phyloP scores from a whole-genome alignment of 2,888 invertebrate species.

The Mimumesa dahlbomi region DNA sequence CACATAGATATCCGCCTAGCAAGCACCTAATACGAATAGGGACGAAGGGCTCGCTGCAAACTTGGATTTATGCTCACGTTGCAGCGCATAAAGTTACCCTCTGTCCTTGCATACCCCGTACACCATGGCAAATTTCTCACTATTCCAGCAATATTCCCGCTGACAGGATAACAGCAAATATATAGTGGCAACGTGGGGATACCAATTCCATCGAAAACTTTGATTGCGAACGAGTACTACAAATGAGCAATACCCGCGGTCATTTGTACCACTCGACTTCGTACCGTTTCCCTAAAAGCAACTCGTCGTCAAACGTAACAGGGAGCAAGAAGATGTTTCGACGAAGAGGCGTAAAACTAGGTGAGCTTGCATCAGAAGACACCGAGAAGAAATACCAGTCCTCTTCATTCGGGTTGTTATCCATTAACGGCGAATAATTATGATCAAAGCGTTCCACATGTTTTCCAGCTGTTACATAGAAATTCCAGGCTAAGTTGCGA shows the following conservation, averaged over 20 bases:
- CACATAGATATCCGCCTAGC: constrained; percentile 50
- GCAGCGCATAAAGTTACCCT: constrained; percentile 67
- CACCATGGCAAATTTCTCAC: constrained; percentile 62
- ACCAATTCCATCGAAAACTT: constrained; percentile 24
- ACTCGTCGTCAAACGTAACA: too few relatives aligned
- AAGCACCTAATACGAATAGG: constrained; percentile 52
- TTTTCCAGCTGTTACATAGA: constrained; percentile 5
- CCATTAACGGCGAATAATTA: neutral
- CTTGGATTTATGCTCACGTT: constrained; percentile 70
- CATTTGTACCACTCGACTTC: too few relatives aligned
- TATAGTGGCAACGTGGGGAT: constrained; percentile 34
- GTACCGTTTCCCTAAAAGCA: too few relatives aligned
- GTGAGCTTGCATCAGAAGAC: neutral
- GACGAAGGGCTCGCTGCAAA: constrained; percentile 61
- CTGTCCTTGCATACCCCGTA: constrained; percentile 48
- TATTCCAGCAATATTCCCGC: constrained; percentile 59
- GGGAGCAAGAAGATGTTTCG: too few relatives aligned
- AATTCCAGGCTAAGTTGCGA: constrained; percentile 14
- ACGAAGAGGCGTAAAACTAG: too few relatives aligned
- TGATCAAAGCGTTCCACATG: constrained; percentile 7
- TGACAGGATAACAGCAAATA: constrained; percentile 57
- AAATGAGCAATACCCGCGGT: too few relatives aligned
- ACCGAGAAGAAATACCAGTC: neutral
- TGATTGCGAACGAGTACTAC: constrained; percentile 16
- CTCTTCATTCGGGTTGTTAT: neutral